These are phyloP conservation scores for Loxodonta africana DNA, from an alignment of 2,113 vertebrate species.

Conservation along the genomic window DNA sequence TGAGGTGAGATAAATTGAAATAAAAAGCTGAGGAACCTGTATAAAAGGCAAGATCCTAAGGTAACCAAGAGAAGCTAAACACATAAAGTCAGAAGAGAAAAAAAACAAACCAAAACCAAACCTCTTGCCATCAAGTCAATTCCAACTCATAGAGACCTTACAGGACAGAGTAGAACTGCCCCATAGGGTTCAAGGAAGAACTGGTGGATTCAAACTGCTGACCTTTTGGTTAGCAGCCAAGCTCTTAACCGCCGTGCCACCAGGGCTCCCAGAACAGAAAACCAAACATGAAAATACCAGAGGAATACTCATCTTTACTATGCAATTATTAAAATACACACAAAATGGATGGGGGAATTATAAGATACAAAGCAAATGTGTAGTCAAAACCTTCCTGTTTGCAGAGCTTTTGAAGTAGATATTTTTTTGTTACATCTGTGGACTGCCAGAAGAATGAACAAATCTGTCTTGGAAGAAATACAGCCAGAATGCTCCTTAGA, in stretches of 20 bases:
- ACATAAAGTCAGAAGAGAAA: not conserved
- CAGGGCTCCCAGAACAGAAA: not conserved
- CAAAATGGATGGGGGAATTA: not conserved
- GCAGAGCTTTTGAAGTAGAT: conserved; percentile 3
- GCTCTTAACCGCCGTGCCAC: too few species aligned
- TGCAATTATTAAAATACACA: not conserved
- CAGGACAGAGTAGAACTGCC: too few species aligned
- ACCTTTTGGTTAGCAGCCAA: too few species aligned
- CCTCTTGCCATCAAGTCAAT: too few species aligned
- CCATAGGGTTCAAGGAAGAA: too few species aligned
- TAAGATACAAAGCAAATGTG: not conserved
- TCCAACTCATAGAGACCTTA: too few species aligned
- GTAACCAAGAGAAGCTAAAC: not conserved
- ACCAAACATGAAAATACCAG: not conserved
- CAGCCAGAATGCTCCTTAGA: too few species aligned
- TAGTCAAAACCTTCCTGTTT: not conserved
- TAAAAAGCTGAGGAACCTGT: not conserved
- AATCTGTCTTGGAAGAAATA: too few species aligned
- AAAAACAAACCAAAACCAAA: too few species aligned
- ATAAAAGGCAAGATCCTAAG: not conserved
- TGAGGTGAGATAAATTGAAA: not conserved
- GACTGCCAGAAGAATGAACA: too few species aligned
- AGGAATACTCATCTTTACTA: not conserved
- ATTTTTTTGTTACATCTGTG: not conserved
- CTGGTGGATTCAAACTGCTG: too few species aligned